Base-by-base conservation (phyloP, 2,888 invertebrate genomes). In the Oxytorus armatus region DNA sequence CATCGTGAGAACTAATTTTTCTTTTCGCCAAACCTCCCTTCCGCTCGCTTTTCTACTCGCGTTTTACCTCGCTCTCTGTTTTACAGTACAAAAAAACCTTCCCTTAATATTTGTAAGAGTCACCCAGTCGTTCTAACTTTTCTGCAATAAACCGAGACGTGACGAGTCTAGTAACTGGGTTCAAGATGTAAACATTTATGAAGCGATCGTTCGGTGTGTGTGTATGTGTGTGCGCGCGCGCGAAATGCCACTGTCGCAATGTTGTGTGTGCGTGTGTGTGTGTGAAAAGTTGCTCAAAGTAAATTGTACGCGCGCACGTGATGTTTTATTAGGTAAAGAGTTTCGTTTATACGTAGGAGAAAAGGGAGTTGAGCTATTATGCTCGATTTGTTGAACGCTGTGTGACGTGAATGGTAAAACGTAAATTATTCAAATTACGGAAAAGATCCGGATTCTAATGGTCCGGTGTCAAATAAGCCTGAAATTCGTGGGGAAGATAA, bases 41-140 rank as follows among this genome's bases (percentile, higher is more conserved):
- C 8, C n/a, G 4, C 18, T 18, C 16, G 14, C 3, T 29, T 65
- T 51, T 39, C 25, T 51, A 18, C 51, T n/a, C 73, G 23, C 53
- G 16, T 44, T 76, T 61, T 36, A 33, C 73, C 16, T 59, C 42
- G 8, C 57, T 33, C 55, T 23, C 29, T 25, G 29, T 61, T 66
- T 18, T 16, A 51, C 29, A 29, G 36, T 16, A 47, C 63, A 29
- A 77, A 77, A 78, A 63, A 55, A n/a, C n/a, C 25, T 55, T 63
- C 53, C 74, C 63, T 78, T 78, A 74, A 74, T 78, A 78, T 74
- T 74, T 66, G 68, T 69, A 68, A 68, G 63, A 74, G 68, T 61
- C 66, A 73, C 33, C 63, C 65, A 44, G 61, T 36, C 18, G 14
- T 33, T 42, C 61, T 33, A 36, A 47, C 68, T 63, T 73, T 73